Conservation (phyloP, 2,888 invertebrate genomes). For the Acronicta aceris region DNA sequence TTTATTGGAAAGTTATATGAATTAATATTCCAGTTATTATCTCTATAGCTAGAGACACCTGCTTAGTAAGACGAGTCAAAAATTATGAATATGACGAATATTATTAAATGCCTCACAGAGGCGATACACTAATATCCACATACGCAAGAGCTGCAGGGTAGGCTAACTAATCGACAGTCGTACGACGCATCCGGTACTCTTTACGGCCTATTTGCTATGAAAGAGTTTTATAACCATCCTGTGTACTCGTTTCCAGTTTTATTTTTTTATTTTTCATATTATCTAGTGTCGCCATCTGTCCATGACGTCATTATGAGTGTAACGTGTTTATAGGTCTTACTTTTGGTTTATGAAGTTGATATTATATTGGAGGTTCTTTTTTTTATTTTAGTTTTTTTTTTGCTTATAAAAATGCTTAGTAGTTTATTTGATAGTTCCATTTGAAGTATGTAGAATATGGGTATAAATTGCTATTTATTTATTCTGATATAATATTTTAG, state of each 20-base stretch:
- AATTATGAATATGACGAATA: not conserved
- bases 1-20: no score
- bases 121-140: conserved; percentile 38
- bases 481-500: no score
- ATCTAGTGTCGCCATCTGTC: conserved; percentile 71
- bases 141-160: conserved; percentile 14
- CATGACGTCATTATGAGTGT: conserved; percentile 61
- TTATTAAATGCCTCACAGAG: conserved; percentile 33
- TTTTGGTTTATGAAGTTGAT: conserved; percentile 3
- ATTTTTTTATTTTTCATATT: conserved; percentile 65
- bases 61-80: no score
- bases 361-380: conserved; percentile 1
- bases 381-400: not conserved
- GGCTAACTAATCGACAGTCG: conserved; percentile 52
- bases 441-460: no score
- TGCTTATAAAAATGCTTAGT: no score
- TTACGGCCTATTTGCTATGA: conserved; percentile 84
- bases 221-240: conserved; percentile 77
- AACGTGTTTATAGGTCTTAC: conserved; percentile 56
- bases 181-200: conserved; percentile 73
- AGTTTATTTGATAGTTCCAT: no score
- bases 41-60: no score
- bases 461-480: no score
- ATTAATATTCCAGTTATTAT: no score
- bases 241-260: conserved; percentile 74